These are phyloP conservation scores for Agrochola macilenta DNA, from an alignment of 2,888 invertebrate genomes.

Conservation along the genomic window DNA sequence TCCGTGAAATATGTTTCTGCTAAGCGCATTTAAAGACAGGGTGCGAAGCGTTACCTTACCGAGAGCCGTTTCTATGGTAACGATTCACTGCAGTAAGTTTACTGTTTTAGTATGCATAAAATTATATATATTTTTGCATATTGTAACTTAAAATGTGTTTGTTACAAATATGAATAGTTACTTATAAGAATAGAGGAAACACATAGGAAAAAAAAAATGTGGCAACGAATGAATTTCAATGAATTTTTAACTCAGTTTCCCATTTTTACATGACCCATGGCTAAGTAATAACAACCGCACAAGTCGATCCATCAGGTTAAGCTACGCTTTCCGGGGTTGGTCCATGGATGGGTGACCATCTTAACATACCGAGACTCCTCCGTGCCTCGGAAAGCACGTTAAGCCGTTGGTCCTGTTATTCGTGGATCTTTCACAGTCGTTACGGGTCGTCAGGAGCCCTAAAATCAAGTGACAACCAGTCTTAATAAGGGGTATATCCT, in stretches of 20 bases:
- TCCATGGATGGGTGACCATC: too few relatives aligned
- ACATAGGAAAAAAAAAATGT: neutral
- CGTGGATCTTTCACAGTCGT: too few relatives aligned
- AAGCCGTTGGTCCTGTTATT: too few relatives aligned
- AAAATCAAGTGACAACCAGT: too few relatives aligned
- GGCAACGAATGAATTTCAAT: neutral
- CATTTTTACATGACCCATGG: neutral
- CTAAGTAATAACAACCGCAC: too few relatives aligned
- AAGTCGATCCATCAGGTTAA: too few relatives aligned
- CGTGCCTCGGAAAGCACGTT: too few relatives aligned
- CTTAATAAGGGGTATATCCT: too few relatives aligned
- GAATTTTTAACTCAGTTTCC: too few relatives aligned
- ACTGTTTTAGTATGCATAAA: neutral
- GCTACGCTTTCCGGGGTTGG: too few relatives aligned
- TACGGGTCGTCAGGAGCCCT: too few relatives aligned
- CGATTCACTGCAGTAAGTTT: neutral
- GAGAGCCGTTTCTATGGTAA: constrained; percentile 9
- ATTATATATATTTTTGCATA: neutral
- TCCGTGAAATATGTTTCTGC: constrained; percentile 68
- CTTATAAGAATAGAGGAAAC: neutral
- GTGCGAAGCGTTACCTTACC: constrained; percentile 13
- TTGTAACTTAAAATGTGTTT: neutral
- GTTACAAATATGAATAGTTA: neutral
- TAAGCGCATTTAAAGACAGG: constrained; percentile 31
- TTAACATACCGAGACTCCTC: too few relatives aligned